A percentile compares a stretch with the other conserved stretches of the same genome.
These are phyloP conservation scores for Rhegmatorhina hoffmannsi DNA, from an alignment of 2,113 vertebrate species.

Conservation along the genomic window DNA sequence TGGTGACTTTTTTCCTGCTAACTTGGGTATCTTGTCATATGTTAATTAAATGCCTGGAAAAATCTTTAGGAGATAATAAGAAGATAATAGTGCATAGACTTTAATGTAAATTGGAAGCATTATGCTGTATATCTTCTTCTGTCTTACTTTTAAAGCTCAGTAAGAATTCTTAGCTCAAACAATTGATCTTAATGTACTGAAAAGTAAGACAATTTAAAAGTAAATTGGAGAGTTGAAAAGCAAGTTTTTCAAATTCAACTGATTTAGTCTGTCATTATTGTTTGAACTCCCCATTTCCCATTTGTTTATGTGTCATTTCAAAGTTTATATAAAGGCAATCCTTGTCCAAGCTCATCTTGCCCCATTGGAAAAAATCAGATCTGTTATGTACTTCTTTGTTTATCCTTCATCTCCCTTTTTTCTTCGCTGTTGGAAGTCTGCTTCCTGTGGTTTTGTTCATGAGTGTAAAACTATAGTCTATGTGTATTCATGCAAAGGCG, in stretches of 20 bases:
- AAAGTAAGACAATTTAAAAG: conserved; percentile 50
- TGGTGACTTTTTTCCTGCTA: conserved; percentile 9
- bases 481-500: neutral
- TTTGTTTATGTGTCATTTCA: neutral
- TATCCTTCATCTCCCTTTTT: neutral
- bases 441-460: neutral
- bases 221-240: conserved; percentile 27
- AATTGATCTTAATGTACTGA: conserved; percentile 41
- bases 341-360: neutral
- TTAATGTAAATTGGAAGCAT: conserved; percentile 63
- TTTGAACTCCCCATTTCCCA: neutral
- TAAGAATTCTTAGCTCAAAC: conserved; percentile 25
- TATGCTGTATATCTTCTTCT: neutral
- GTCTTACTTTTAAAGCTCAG: conserved; percentile 38
- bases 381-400: neutral
- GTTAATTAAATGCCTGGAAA: conserved; percentile 66
- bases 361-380: neutral
- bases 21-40: conserved; percentile 63
- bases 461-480: neutral
- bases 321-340: neutral
- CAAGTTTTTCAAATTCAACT: neutral
- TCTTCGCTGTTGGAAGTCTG: neutral
- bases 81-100: conserved; percentile 50
- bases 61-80: conserved; percentile 63
- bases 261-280: neutral